Percentiles rank a stretch among this genome's conserved stretches.
Evolutionary conservation across 2,113 vertebrate species (phyloP).

Genomic region (Cottus gobio): DNA sequence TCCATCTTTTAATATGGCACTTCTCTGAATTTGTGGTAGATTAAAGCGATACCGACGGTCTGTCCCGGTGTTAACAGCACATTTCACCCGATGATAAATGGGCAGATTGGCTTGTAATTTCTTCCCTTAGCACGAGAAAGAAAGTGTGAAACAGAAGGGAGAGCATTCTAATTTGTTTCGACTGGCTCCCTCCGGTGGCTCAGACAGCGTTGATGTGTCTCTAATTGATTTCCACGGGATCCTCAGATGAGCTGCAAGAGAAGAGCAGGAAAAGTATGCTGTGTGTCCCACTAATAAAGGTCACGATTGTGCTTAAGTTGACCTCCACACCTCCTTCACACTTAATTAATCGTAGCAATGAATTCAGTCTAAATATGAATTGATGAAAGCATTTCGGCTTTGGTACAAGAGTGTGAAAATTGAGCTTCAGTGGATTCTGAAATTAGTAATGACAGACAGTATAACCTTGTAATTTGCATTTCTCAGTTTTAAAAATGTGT

Average conservation of each 20-base stretch:
- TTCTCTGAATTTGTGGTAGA: conserved; percentile 48
- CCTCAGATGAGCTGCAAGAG: conserved; percentile 33
- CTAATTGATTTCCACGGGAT: conserved; percentile 71
- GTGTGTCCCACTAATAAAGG: conserved; percentile 17
- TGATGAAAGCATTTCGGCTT: conserved; percentile 34
- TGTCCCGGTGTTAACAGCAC: conserved; percentile 54
- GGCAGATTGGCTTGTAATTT: conserved; percentile 68
- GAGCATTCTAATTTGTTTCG: conserved; percentile 62
- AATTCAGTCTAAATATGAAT: conserved; percentile 25
- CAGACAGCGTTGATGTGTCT: conserved; percentile 58
- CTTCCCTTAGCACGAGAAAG: conserved; percentile 48
- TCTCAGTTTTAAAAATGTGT: conserved; percentile 28
- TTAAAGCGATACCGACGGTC: conserved; percentile 54
- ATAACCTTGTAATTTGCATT: conserved; percentile 57
- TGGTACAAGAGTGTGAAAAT: conserved; percentile 47
- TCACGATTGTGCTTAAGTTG: conserved; percentile 1
- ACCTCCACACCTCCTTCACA: conserved; percentile 38
- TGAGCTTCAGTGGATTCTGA: conserved; percentile 29
- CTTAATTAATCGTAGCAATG: conserved; percentile 26
- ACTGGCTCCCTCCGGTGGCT: conserved; percentile 57
- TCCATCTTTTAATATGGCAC: neutral
- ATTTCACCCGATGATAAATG: conserved; percentile 58
- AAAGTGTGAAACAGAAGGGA: conserved; percentile 50
- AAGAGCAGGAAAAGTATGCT: neutral
- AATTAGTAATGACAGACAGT: conserved; percentile 34